These are phyloP conservation scores for Agraylea sexmaculata DNA, from an alignment of 1,140 invertebrate genomes.

Conservation along the genomic window DNA sequence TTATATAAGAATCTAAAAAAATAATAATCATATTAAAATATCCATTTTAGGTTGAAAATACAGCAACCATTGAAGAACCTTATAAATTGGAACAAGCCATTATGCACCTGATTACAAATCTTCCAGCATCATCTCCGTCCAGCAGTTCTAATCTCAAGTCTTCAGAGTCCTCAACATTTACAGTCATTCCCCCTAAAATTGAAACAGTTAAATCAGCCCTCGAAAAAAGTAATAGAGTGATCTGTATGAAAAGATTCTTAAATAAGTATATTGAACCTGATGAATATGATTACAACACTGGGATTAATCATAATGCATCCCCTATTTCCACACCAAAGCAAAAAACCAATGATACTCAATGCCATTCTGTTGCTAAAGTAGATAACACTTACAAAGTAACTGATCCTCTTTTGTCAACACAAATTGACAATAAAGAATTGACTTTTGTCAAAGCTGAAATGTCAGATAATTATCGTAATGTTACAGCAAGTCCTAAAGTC, in stretches of 20 bases:
- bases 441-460: too few relatives aligned
- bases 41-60: slow-evolving; percentile 1
- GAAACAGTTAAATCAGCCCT: slow-evolving; percentile 39
- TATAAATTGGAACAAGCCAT: slow-evolving; percentile 52
- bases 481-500: slow-evolving; percentile 14
- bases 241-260: too few relatives aligned
- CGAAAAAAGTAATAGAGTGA: slow-evolving; percentile 32
- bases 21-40: slow-evolving; percentile 6
- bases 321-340: background rate
- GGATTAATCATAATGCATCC: background rate
- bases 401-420: too few relatives aligned
- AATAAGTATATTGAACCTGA: too few relatives aligned
- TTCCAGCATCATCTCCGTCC: slow-evolving; percentile 28
- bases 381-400: too few relatives aligned
- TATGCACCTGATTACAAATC: slow-evolving; percentile 52
- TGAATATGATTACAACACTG: background rate
- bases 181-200: slow-evolving; percentile 39
- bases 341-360: too few relatives aligned
- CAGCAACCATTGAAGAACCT: slow-evolving; percentile 43
- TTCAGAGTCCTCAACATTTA: slow-evolving; percentile 15
- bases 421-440: too few relatives aligned
- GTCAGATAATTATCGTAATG: too few relatives aligned
- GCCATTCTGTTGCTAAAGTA: too few relatives aligned
- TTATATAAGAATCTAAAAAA: background rate
- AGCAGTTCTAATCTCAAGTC: slow-evolving; percentile 12